Evolutionary conservation across 2,113 vertebrate species (phyloP), one percentile per base, ranked within the genome.

Genomic region (Plotosus lineatus): DNA sequence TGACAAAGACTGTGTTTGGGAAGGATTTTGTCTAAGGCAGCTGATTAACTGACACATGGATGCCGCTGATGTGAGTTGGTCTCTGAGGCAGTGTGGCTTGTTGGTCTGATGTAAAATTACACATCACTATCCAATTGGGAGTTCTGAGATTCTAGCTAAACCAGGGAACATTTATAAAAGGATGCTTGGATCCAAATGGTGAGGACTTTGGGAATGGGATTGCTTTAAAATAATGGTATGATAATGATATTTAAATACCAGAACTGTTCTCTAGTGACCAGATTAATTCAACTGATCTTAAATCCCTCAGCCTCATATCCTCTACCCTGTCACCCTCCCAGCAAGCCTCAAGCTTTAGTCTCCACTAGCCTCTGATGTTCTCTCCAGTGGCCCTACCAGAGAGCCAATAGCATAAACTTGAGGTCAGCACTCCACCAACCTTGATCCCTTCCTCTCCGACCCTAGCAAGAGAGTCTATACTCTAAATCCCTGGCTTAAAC

Each of bases 101-200:
- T 26, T 74, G 17, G 38, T 19, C n/a, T 68, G 50, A 4, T 58
- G 56, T 66, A 60, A 58, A 28, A 26, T 44, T 66, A 55, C 78
- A 68, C 65, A 77, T 76, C 71, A 3, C 28, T 63, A 53, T 79
- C 74, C 75, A 44, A 66, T 28, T 69, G 69, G 66, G 76, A 82
- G 78, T 75, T 80, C 31, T 58, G 61, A 60, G 46, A 80, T 83
- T 53, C 61, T 31, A 73, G 21, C 69, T 60, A 17, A 85, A 63
- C 50, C 72, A 23, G 15, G 50, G 42, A 68, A 85, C 78, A 81
- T 86, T 82, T 82, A n/a, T n/a, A n/a, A 74, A 81, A 83, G 85
- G 60, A 90, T 90, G 86, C 85, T 19, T 85, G 71, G 76, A 89
- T 78, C 79, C 83, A 60, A 71, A 85, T 82, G 71, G 73, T 28